Evolutionary conservation across 2,888 invertebrate species (phyloP), one percentile per base, ranked within the genome.

Genomic region (Altica lythri): DNA sequence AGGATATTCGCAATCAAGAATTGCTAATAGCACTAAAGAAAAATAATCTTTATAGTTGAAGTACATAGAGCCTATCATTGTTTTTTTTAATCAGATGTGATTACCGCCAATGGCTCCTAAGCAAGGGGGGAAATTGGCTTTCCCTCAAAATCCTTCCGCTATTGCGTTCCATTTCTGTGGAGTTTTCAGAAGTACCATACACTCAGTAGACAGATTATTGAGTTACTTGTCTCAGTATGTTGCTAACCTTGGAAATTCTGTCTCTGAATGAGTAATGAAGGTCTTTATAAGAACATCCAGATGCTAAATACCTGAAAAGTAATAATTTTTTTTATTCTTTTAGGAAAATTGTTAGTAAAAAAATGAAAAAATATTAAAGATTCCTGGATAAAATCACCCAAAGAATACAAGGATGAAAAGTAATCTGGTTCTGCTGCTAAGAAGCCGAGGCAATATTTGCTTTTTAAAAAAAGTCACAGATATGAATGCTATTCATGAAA

Each of bases 281-380:
- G 19, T 51, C 50, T 34, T 16, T 42, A 25, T 40, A 51, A 29
- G 51, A 37, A 38, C 47, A 47, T 32, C 37, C 47, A 50, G 25
- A 35, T 35, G 50, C 55, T 16, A 55, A 27, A 43, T 51, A 55
- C 32, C 37, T 55, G 40, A 51, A 55, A 47, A 55, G 32, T 45
- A 40, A 12, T 34, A 22, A 16, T 6, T 30, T 17, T 10, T 27
- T 27, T 27, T 27, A 27, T 29, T 40, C 6, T 51, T 51, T 1
- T 40, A 53, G 53, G 14, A 14, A 53, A 46, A 29, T 35, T 53
- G 19, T 38, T 53, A 4, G 9, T 37, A 16, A 53, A 10, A 45
- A 53, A 53, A 38, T 53, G 38, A 40, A 37, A 38, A 16, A 29
- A 53, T 37, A 22, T 46, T 16, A 16, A 40, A 17, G 53, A 53